Base-by-base conservation (phyloP, 2,113 vertebrate species). In the Myodes glareolus region DNA sequence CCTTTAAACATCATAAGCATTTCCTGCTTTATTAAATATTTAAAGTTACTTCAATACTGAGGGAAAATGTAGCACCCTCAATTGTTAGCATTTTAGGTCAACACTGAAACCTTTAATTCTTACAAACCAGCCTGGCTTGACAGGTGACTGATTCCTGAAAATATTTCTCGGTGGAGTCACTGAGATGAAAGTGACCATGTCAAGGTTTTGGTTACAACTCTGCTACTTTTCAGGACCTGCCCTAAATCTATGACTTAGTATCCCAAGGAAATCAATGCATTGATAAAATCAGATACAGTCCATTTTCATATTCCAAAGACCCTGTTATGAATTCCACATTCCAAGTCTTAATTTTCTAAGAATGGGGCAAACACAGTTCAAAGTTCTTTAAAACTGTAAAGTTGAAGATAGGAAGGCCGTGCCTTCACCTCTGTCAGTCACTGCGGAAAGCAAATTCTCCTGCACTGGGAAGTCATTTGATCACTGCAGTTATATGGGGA, bases 81-180 rank as follows among this genome's bases (percentile, higher is more conserved):
- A 31, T 80, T 50, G 65, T 23, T 92, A 25, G 63, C 86, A 70
- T 84, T 93, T 42, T 89, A 17, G 42, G 8, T 91, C 11, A 63
- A 6, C 47, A 95, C 63, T 96, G 88, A 86, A 86, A 70, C 90
- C 73, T 70, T 96, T 72, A 90, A 80, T 77, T 88, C 12, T 95
- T 92, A 89, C 2, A 81, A 94, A 90, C 85, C 78, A 91, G 55
- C 5, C 39, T 65, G 85, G 45, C 16, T 42, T 73, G n/a, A 52
- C 58, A 80, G 31, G 10, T 55, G 67, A 67, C 68, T 42, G 36
- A 58, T 93, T 76, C 96, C n/a, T 93, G 29, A 27, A 70, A 8
- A 80, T 31, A 52, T n/a, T 93, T 23, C 27, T 75, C 81, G 84
- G 9, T 76, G 7, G 14, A 10, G 95, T 81, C 77, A 55, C 14